Evolutionary conservation across 2,797 vertebrate genomes (phyloP), one percentile per base, ranked within the genome.

Genomic region (Zenarchopterus dispar): DNA sequence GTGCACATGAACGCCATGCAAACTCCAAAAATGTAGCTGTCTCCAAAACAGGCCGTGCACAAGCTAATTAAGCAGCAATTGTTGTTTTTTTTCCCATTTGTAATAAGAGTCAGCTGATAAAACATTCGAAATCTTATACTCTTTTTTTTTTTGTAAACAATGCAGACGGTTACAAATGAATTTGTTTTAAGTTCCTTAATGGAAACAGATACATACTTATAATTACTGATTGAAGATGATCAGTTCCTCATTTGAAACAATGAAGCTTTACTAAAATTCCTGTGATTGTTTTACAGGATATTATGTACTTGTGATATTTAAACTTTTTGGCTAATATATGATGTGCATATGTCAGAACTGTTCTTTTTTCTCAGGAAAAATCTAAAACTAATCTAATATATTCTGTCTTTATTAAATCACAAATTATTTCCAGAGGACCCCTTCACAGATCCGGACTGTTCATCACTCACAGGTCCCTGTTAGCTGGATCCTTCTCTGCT

Each of bases 361-460:
- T 31, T 56, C 51, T n/a, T 2, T 17, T 53, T 50, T 52, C 50
- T 49, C 41, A 15, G 58, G 74, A 43, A 51, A 70, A 82, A 83
- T 60, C 18, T 33, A 63, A 75, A 73, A 75, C 54, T 72, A 70
- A 72, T 82, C 62, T 80, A 67, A 84, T 84, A 85, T 78, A 84
- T 83, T 71, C 21, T 75, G 57, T n/a, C 56, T 54, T 54, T 74
- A 81, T 89, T 91, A 87, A 88, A 88, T 90, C 86, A 90, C 85
- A 89, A 87, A 91, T 90, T 86, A 86, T 88, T 89, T 91, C 91
- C 87, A 85, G 80, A 90, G 81, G 72, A 87, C 80, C 85, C 87
- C 89, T 88, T 89, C 91, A 90, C 84, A 92, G 89, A 79, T 82
- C 78, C 77, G 49, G 65, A 70, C 68, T 15, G 81, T 78, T 81